These are phyloP conservation scores for Synchiropus splendidus DNA, from an alignment of 2,113 vertebrate genomes.

Conservation along the genomic window DNA sequence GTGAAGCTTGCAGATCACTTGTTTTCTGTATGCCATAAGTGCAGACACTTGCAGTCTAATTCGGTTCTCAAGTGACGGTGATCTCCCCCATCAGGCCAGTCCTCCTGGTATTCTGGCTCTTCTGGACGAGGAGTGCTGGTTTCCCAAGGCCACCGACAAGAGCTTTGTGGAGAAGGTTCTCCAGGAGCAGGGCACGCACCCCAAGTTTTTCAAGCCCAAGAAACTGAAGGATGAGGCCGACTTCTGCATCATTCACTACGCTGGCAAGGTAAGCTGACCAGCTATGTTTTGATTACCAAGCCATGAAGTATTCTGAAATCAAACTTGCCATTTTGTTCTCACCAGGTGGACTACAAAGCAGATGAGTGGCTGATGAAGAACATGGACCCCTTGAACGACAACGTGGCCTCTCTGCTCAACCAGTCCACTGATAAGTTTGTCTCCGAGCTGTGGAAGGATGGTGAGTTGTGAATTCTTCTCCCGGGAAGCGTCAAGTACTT, in stretches of 20 bases:
- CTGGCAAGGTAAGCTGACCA: slow-evolving; percentile 79
- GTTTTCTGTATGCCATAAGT: too few relatives aligned
- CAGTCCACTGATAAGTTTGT: slow-evolving; percentile 95
- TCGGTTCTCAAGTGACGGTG: too few relatives aligned
- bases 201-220: slow-evolving; percentile 96
- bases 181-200: slow-evolving; percentile 89
- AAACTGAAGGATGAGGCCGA: slow-evolving; percentile 97
- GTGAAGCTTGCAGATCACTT: background rate
- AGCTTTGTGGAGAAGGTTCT: slow-evolving; percentile 96
- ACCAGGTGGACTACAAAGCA: slow-evolving; percentile 95
- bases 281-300: background rate
- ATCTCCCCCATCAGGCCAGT: slow-evolving; percentile 69
- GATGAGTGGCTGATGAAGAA: slow-evolving; percentile 99
- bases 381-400: slow-evolving; percentile 97
- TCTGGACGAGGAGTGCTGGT: slow-evolving; percentile 98
- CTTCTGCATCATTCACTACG: slow-evolving; percentile 96
- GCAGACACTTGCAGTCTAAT: too few relatives aligned
- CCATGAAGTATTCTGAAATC: too few relatives aligned
- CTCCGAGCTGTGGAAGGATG: slow-evolving; percentile 95
- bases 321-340: background rate
- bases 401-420: slow-evolving; percentile 87
- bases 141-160: slow-evolving; percentile 97
- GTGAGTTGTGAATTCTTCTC: slow-evolving; percentile 62
- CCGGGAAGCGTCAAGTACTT: background rate
- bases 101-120: slow-evolving; percentile 93